Evolutionary conservation across 2,888 invertebrate genomes (phyloP).

Genomic region (Epinotia bilunana): DNA sequence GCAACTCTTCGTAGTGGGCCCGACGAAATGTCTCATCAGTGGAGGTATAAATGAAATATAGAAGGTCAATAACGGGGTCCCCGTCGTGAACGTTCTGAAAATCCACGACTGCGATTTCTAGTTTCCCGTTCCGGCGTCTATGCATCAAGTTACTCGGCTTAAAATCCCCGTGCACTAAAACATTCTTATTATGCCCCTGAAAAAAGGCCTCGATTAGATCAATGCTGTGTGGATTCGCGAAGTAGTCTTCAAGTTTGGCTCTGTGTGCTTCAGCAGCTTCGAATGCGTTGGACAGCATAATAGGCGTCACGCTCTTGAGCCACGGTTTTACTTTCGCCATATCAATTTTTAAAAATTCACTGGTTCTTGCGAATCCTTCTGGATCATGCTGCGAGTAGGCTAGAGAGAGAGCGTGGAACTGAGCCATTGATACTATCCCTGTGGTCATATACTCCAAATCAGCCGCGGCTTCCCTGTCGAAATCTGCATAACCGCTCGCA

Average conservation of each 20-base stretch:
- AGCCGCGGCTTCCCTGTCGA: neutral
- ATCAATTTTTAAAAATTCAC: neutral
- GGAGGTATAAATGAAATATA: conserved; percentile 9
- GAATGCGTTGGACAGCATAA: neutral
- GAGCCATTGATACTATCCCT: conserved; percentile 1
- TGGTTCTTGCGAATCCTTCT: neutral
- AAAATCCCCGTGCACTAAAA: conserved; percentile 12
- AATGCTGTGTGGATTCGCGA: neutral
- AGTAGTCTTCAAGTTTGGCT: neutral
- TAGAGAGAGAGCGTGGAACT: conserved; percentile 12
- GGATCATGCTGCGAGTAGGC: conserved; percentile 10
- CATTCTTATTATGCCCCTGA: neutral
- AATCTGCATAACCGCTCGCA: neutral
- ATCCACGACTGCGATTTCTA: neutral
- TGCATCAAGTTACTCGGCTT: conserved; percentile 12
- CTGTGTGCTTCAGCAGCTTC: neutral
- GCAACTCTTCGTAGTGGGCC: neutral
- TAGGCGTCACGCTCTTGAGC: neutral
- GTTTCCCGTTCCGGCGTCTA: neutral
- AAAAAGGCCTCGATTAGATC: neutral
- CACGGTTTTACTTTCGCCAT: neutral
- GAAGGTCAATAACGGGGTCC: neutral
- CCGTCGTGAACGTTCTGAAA: conserved; percentile 5
- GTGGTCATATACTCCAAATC: conserved; percentile 14
- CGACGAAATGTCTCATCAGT: conserved; percentile 6